Evolutionary conservation across 30 jellyfish, hydroid and myxozoan genomes (phyloP).

Genomic region (Pelagia noctiluca): DNA sequence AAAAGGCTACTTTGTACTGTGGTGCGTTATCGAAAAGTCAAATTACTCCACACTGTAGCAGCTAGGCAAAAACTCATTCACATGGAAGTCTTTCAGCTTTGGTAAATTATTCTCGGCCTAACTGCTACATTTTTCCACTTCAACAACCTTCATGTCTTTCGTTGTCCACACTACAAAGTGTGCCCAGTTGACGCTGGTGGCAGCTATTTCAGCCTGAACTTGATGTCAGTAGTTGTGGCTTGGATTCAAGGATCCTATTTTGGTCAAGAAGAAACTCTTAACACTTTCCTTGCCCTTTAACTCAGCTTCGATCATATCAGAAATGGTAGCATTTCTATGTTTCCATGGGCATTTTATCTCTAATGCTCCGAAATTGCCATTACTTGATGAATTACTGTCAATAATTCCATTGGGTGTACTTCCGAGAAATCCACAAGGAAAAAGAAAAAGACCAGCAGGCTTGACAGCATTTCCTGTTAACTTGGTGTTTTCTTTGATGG

Average conservation of each 20-base stretch:
- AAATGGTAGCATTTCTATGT: conserved; percentile 11
- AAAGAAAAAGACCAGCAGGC: conserved; percentile 42
- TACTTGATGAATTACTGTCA: background rate
- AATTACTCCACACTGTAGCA: too few species aligned
- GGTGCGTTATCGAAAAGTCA: too few species aligned
- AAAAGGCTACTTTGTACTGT: too few species aligned
- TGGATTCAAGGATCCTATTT: background rate
- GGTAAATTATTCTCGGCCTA: conserved; percentile 26
- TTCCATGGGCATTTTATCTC: conserved; percentile 56
- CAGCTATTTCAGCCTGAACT: conserved; percentile 51
- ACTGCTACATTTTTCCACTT: conserved; percentile 31
- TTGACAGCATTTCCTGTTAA: conserved; percentile 44
- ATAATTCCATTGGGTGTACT: conserved; percentile 53
- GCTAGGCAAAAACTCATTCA: conserved; percentile 20
- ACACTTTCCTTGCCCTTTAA: background rate
- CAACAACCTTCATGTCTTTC: conserved; percentile 1
- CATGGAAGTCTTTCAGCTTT: conserved; percentile 11
- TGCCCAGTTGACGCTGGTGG: conserved; percentile 40
- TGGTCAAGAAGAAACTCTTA: background rate
- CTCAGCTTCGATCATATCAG: background rate
- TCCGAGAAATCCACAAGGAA: conserved; percentile 57
- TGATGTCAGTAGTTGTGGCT: conserved; percentile 22
- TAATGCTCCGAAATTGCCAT: conserved; percentile 25
- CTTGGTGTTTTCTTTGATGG: background rate
- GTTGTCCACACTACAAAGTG: conserved; percentile 55